A percentile compares a stretch with the other conserved stretches of the same genome.
phyloP scores from a whole-genome alignment of 2,888 invertebrate genomes.

The Nomada ruficornis region DNA sequence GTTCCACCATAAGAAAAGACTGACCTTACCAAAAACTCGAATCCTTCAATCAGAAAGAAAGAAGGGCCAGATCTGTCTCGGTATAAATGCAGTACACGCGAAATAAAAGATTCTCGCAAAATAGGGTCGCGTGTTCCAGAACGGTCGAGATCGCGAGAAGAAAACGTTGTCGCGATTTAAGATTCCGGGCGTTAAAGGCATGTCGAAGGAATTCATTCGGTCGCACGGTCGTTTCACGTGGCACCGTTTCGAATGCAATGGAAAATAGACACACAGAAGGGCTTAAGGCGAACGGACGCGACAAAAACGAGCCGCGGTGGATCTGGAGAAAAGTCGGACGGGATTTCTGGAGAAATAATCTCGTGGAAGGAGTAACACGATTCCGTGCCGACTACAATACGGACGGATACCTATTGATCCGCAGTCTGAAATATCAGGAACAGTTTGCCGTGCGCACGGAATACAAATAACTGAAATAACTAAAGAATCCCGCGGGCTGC shows the following conservation, averaged over 20 bases:
- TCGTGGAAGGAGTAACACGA: constrained; percentile 40
- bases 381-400: constrained; percentile 44
- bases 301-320: constrained; percentile 5
- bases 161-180: constrained; percentile 7
- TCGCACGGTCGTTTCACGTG: background rate
- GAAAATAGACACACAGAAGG: constrained; percentile 9
- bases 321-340: constrained; percentile 15
- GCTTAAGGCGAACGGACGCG: background rate
- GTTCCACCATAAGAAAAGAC: too few species aligned
- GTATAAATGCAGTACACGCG: too few species aligned
- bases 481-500: constrained; percentile 8
- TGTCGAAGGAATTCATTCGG: constrained; percentile 11
- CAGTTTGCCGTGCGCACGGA: constrained; percentile 40
- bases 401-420: constrained; percentile 57
- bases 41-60: too few species aligned
- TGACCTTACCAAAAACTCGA: too few species aligned
- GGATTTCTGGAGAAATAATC: constrained; percentile 48
- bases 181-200: constrained; percentile 23
- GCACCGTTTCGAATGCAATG: background rate
- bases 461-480: constrained; percentile 49
- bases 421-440: constrained; percentile 56
- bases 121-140: background rate
- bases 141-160: background rate
- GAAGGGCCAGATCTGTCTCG: too few species aligned
- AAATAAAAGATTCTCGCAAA: background rate